Evolutionary conservation across 2,113 vertebrate genomes (phyloP).

Genomic region (Jacana jacana): DNA sequence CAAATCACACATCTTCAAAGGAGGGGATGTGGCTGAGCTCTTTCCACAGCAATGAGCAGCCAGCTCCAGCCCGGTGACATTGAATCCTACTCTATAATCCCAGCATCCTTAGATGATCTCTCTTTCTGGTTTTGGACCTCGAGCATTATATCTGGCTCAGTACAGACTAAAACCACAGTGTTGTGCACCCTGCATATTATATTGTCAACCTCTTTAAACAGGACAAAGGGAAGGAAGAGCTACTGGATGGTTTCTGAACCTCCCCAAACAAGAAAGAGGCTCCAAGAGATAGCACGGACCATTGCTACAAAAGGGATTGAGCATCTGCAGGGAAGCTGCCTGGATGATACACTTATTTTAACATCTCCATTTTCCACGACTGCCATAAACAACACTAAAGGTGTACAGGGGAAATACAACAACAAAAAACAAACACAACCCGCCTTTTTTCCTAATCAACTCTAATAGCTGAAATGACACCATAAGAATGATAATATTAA

Average conservation of each 20-base stretch:
- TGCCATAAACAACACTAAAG: background rate
- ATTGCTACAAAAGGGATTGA: background rate
- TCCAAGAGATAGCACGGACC: background rate
- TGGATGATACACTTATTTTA: background rate
- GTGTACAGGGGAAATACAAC: background rate
- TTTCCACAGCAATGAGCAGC: background rate
- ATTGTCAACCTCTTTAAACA: background rate
- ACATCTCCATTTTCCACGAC: background rate
- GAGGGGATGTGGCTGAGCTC: background rate
- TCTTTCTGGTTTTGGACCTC: background rate
- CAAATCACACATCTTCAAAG: background rate
- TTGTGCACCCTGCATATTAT: background rate
- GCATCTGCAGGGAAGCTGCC: background rate
- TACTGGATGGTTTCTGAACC: background rate
- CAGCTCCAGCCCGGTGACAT: background rate
- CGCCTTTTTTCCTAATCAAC: background rate
- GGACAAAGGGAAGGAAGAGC: background rate
- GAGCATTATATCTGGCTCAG: background rate
- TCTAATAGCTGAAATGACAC: background rate
- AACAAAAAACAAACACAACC: background rate
- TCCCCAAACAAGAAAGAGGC: background rate
- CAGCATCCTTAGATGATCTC: background rate
- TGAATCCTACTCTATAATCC: background rate
- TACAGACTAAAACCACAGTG: background rate
- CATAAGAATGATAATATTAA: background rate